Percentiles rank a stretch among this genome's conserved stretches.
Conservation (phyloP, 1,140 invertebrate genomes). For the Camponotus floridanus region DNA sequence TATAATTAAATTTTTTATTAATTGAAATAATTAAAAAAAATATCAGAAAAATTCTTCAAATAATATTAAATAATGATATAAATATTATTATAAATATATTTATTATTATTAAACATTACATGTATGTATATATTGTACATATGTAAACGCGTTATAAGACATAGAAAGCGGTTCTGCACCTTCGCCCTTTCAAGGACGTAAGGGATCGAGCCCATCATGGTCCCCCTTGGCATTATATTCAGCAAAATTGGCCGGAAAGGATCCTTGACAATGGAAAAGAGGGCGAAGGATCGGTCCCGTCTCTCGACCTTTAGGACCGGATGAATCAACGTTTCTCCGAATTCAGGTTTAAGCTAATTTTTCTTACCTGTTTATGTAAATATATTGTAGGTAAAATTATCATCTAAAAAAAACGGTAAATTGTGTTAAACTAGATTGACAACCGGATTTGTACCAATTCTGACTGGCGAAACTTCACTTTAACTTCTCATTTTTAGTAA, state of each 20-base stretch:
- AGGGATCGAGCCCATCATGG: conserved; percentile 9
- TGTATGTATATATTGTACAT: neutral
- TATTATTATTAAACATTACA: too few relatives aligned
- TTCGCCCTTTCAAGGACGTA: conserved; percentile 65
- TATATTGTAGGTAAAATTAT: conserved; percentile 5
- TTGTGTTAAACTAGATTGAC: neutral
- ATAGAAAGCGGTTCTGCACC: conserved; percentile 22
- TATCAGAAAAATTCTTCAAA: too few relatives aligned
- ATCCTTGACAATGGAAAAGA: conserved; percentile 51
- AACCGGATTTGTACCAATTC: neutral
- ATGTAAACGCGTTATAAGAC: neutral
- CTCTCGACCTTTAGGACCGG: conserved; percentile 16
- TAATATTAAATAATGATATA: too few relatives aligned
- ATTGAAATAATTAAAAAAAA: too few relatives aligned
- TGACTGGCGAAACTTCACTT: neutral
- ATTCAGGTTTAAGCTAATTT: neutral
- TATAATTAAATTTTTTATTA: too few relatives aligned
- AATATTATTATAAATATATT: too few relatives aligned
- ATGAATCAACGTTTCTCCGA: neutral
- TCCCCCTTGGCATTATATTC: conserved; percentile 16
- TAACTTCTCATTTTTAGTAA: neutral
- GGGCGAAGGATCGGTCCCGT: conserved; percentile 23
- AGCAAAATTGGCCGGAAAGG: conserved; percentile 21
- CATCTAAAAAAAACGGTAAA: neutral
- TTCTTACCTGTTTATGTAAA: neutral